Conservation (phyloP, 2,888 invertebrate species). For the Dasypolia templi region DNA sequence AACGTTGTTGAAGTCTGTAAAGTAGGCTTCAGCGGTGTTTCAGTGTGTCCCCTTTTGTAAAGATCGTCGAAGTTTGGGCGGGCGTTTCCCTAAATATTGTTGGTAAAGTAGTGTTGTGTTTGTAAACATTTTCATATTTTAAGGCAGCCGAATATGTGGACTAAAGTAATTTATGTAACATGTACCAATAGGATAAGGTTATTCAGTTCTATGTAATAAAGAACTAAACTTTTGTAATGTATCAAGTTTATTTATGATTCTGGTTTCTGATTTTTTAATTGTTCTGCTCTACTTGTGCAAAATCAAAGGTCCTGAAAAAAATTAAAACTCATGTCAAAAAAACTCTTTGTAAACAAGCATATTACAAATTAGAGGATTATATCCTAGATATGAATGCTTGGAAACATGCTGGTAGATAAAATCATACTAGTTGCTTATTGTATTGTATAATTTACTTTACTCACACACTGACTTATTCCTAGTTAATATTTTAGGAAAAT, state of each 20-base stretch:
- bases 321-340: too few relatives aligned
- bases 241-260: too few relatives aligned
- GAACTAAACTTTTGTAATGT: not conserved
- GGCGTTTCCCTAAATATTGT: constrained; percentile 10
- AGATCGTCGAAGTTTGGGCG: constrained; percentile 5
- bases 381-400: too few relatives aligned
- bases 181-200: not conserved
- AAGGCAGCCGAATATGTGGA: not conserved
- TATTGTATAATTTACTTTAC: too few relatives aligned
- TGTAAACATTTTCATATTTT: not conserved
- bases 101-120: not conserved
- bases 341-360: too few relatives aligned
- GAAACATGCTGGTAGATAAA: too few relatives aligned
- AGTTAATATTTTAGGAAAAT: too few relatives aligned
- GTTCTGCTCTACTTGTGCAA: not conserved
- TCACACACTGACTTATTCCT: too few relatives aligned
- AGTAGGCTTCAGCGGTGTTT: constrained; percentile 26
- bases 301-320: not conserved
- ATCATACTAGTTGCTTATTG: too few relatives aligned
- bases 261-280: not conserved
- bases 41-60: not conserved
- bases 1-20: constrained; percentile 13
- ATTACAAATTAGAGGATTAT: too few relatives aligned
- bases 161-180: not conserved
- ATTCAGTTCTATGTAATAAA: not conserved